Evolutionary conservation across 2,888 invertebrate genomes (phyloP).

Genomic region (Diarsia mendica): DNA sequence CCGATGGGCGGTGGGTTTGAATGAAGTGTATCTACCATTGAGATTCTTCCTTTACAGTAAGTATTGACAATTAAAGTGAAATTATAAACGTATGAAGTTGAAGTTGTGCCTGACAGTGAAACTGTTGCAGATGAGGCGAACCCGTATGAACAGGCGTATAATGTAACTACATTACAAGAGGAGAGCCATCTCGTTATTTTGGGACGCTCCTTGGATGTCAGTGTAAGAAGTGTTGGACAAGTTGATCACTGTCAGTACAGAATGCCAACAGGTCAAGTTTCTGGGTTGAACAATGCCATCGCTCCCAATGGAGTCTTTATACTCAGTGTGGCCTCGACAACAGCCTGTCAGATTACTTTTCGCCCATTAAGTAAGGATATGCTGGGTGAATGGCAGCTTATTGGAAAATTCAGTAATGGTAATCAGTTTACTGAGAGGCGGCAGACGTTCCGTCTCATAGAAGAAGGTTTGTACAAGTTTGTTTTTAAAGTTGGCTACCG

Average conservation of each 20-base stretch:
- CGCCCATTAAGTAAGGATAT: slow-evolving; percentile 67
- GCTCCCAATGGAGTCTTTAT: slow-evolving; percentile 62
- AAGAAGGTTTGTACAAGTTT: slow-evolving; percentile 69
- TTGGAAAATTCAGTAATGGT: slow-evolving; percentile 72
- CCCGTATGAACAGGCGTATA: slow-evolving; percentile 73
- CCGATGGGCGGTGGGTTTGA: slow-evolving; percentile 46
- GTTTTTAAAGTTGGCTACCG: background rate
- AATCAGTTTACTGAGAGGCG: slow-evolving; percentile 65
- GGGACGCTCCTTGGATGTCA: slow-evolving; percentile 56
- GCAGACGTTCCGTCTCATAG: slow-evolving; percentile 64
- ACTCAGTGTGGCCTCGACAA: slow-evolving; percentile 26
- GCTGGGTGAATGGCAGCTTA: slow-evolving; percentile 72
- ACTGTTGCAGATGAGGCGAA: slow-evolving; percentile 69
- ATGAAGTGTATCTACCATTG: slow-evolving; percentile 69
- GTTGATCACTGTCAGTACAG: slow-evolving; percentile 66
- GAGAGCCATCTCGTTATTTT: slow-evolving; percentile 65
- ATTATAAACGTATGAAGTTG: background rate
- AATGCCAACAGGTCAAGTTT: slow-evolving; percentile 62
- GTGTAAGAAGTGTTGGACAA: slow-evolving; percentile 59
- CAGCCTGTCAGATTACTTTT: slow-evolving; percentile 66
- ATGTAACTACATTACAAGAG: slow-evolving; percentile 64
- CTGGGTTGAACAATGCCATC: slow-evolving; percentile 34
- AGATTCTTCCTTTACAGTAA: slow-evolving; percentile 72
- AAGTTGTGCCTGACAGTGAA: slow-evolving; percentile 5
- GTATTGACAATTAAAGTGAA: slow-evolving; percentile 40